These are phyloP conservation scores for Calephelis perditalis DNA, from an alignment of 2,888 invertebrate genomes.

Conservation along the genomic window DNA sequence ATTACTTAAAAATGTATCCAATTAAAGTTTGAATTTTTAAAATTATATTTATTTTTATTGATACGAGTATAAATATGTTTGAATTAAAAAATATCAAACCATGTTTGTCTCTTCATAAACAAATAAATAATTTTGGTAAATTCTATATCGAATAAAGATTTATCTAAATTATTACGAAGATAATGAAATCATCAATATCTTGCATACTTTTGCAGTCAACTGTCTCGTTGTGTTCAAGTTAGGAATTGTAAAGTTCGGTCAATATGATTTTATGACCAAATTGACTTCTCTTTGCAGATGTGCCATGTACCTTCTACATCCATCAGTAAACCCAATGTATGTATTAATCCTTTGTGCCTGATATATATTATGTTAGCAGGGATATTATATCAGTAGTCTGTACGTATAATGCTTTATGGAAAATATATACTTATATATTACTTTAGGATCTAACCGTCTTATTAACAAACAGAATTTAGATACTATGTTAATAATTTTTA, in stretches of 20 bases:
- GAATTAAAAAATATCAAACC: too few relatives aligned
- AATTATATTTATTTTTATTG: too few relatives aligned
- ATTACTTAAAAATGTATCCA: too few relatives aligned
- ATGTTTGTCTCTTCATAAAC: too few relatives aligned
- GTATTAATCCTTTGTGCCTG: constrained; percentile 10
- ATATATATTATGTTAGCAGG: constrained; percentile 11
- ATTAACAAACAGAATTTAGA: not conserved
- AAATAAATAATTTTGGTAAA: too few relatives aligned
- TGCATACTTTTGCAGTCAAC: not conserved
- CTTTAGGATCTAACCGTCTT: constrained; percentile 10
- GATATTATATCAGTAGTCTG: constrained; percentile 6
- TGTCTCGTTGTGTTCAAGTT: not conserved
- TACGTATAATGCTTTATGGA: constrained; percentile 2
- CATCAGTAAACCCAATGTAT: not conserved
- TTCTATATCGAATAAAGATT: too few relatives aligned
- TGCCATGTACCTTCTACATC: constrained; percentile 1
- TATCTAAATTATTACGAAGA: too few relatives aligned
- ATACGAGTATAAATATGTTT: too few relatives aligned
- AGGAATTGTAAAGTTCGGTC: not conserved
- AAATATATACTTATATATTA: not conserved
- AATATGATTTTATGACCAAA: not conserved
- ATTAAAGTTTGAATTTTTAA: too few relatives aligned
- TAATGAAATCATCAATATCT: too few relatives aligned
- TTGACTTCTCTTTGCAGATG: not conserved
- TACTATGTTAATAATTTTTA: not conserved